These are phyloP conservation scores for Pristionchus japonicus DNA, from an alignment of 2,888 invertebrate species.

Conservation along the genomic window DNA sequence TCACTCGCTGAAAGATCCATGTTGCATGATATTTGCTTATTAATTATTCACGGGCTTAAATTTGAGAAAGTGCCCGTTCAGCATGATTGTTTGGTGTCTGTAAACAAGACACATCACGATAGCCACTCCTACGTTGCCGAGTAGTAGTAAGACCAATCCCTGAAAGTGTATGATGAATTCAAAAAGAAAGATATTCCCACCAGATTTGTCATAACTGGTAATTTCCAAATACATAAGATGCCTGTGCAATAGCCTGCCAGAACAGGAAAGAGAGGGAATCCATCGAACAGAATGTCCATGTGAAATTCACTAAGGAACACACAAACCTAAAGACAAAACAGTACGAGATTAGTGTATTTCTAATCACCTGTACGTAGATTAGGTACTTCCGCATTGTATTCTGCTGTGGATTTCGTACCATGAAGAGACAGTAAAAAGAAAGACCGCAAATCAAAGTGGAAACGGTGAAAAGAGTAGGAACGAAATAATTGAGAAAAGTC, in stretches of 20 bases:
- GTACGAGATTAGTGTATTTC: not conserved
- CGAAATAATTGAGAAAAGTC: not conserved
- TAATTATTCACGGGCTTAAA: not conserved
- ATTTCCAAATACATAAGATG: not conserved
- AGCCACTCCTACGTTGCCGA: not conserved
- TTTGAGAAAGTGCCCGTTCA: not conserved
- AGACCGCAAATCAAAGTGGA: not conserved
- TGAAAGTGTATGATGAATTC: not conserved
- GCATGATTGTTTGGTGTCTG: not conserved
- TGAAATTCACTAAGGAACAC: not conserved
- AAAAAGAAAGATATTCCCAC: not conserved
- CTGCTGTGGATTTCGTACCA: not conserved
- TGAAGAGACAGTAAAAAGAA: not conserved
- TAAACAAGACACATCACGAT: not conserved
- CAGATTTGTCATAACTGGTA: not conserved
- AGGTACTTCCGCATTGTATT: not conserved
- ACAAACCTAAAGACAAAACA: not conserved
- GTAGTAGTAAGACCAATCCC: not conserved
- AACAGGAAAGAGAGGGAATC: not conserved
- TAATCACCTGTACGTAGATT: not conserved
- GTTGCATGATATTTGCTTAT: too few relatives aligned
- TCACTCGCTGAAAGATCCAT: too few relatives aligned
- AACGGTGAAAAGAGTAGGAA: not conserved
- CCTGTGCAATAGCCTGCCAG: not conserved
- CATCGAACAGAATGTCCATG: not conserved